Evolutionary conservation across 2,797 vertebrate genomes (phyloP), one percentile per base, ranked within the genome.

Genomic region (Nothura maculosa): DNA sequence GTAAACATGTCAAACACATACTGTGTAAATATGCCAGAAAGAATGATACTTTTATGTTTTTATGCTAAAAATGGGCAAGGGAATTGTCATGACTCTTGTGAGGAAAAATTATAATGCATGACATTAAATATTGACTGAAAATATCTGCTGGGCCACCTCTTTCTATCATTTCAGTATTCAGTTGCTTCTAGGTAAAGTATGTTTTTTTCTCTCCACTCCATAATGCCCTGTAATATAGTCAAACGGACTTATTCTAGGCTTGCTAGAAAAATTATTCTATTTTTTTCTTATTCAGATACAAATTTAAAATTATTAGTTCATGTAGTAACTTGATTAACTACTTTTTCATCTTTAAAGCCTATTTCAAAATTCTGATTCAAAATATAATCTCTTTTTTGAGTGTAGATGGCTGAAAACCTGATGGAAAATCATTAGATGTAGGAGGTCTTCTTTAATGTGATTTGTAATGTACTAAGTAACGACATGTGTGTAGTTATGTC

Each of bases 261-360:
- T 97, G 57, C 57, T 55, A 83, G 82, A 85, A 93, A 95, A 91
- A 90, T 91, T 82, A 85, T 76, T 89, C 70, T 8, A 42, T 86
- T 95, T 86, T 86, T 94, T 95, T 91, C 78, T 79, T 52, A 92
- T 97, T 93, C 93, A 97, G 97, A 92, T 48, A 8, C 0, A 7
- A 43, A 50, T 74, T 58, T 82, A 94, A 98, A 98, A 97, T 96
- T 97, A 96, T 97, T 97, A 98, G 96, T 96, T 97, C 97, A 98
- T 93, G 61, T 97, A 97, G 92, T 97, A 97, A 97, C 98, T 98
- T 96, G 93, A 96, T 98, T 98, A 98, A 97, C 98, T 96, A 98
- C 95, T 89, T 97, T 96, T 96, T 87, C 91, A 78, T 97, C 47
- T 97, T 83, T 94, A 97, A 97, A 94, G 87, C 77, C 90, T 89